Conservation (phyloP, 2,888 invertebrate genomes). For the Pyrgus malvae region DNA sequence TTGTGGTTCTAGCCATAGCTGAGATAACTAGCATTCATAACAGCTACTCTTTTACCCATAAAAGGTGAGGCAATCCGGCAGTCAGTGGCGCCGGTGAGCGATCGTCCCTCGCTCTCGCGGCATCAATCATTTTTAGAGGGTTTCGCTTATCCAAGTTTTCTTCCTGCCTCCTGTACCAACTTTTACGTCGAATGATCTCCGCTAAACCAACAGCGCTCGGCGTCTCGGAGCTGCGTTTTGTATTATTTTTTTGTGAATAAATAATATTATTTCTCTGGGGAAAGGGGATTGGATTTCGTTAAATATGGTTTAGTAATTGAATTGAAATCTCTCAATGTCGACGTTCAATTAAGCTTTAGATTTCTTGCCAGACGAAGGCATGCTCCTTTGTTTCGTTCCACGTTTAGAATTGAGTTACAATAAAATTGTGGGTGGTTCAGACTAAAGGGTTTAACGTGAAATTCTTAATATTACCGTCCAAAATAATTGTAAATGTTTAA, state of each 20-base stretch:
- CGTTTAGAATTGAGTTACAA: conserved; percentile 37
- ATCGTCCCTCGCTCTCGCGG: conserved; percentile 59
- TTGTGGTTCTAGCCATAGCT: no score
- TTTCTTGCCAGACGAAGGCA: conserved; percentile 69
- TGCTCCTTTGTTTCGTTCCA: conserved; percentile 76
- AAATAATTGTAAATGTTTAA: background rate
- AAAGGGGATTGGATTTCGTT: conserved; percentile 82
- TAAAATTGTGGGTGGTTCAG: conserved; percentile 6
- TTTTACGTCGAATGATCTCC: conserved; percentile 79
- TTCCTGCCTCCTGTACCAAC: conserved; percentile 71
- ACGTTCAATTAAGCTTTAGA: conserved; percentile 79
- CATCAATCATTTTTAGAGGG: conserved; percentile 83
- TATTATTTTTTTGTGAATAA: conserved; percentile 81
- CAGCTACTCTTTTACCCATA: background rate
- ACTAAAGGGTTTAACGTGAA: conserved; percentile 3
- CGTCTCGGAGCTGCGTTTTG: conserved; percentile 69
- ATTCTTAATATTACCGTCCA: conserved; percentile 11
- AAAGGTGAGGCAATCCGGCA: background rate
- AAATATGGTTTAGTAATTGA: conserved; percentile 83
- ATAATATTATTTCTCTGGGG: conserved; percentile 80
- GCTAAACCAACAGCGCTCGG: conserved; percentile 76
- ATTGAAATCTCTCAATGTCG: conserved; percentile 83
- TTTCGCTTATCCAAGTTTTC: conserved; percentile 81
- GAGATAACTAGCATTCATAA: background rate
- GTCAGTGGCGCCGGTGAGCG: conserved; percentile 55